Evolutionary conservation across 2,113 vertebrate species (phyloP).

Genomic region (Damaliscus lunatus): DNA sequence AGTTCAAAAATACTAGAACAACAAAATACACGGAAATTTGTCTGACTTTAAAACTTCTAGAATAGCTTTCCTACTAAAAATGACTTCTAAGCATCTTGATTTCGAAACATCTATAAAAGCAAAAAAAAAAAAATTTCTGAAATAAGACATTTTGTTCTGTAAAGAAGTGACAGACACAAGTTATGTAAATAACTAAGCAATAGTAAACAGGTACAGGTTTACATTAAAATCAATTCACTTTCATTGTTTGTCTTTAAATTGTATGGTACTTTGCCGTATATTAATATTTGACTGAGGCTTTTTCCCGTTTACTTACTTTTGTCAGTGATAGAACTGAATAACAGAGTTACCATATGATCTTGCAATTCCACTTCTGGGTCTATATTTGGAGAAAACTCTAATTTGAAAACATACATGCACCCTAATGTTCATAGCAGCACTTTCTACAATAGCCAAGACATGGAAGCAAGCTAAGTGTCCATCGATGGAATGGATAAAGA

Average conservation of each 20-base stretch:
- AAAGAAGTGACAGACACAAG: neutral
- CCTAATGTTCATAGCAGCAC: neutral
- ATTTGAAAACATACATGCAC: neutral
- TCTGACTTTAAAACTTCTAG: neutral
- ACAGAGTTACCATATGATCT: neutral
- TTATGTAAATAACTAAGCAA: neutral
- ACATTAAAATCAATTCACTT: neutral
- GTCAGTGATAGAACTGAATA: neutral
- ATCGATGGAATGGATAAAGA: neutral
- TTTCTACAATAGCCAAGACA: neutral
- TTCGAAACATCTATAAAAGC: neutral
- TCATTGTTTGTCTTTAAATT: neutral
- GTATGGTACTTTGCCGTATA: neutral
- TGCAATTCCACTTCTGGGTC: neutral
- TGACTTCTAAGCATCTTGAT: neutral
- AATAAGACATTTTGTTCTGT: neutral
- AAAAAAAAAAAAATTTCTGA: neutral
- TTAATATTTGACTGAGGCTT: neutral
- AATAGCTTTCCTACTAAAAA: neutral
- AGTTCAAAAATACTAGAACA: neutral
- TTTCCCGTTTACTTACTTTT: neutral
- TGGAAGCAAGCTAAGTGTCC: neutral
- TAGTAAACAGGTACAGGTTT: neutral
- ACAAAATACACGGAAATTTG: fast-evolving
- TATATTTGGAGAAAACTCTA: neutral